A percentile compares a stretch with the other conserved stretches of the same genome.
These are phyloP conservation scores for Suillia variegata DNA, from an alignment of 2,888 invertebrate genomes.

Conservation along the genomic window DNA sequence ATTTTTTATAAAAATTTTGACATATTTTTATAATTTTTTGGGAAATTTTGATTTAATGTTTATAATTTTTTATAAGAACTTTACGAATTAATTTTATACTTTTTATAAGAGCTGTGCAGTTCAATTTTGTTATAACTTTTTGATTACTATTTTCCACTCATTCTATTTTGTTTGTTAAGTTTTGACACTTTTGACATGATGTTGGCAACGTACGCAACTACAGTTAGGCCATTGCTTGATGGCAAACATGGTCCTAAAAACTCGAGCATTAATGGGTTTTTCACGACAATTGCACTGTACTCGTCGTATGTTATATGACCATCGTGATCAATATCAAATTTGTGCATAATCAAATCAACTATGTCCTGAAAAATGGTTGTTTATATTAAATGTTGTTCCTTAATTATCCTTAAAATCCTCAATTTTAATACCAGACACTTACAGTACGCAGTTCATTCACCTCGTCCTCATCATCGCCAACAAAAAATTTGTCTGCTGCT, in stretches of 20 bases:
- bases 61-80: too few relatives aligned
- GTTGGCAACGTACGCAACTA: conserved; percentile 51
- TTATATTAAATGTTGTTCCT: not conserved
- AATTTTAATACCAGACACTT: too few relatives aligned
- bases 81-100: too few relatives aligned
- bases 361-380: conserved; percentile 65
- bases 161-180: too few relatives aligned
- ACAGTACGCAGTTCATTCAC: conserved; percentile 67
- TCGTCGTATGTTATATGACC: conserved; percentile 69
- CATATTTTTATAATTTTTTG: too few relatives aligned
- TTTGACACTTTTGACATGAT: conserved; percentile 28
- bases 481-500: conserved; percentile 60
- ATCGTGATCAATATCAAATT: conserved; percentile 77
- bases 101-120: too few relatives aligned
- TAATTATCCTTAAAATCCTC: conserved; percentile 50
- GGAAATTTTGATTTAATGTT: too few relatives aligned
- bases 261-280: conserved; percentile 72
- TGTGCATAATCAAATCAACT: conserved; percentile 73
- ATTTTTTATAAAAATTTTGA: too few relatives aligned
- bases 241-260: conserved; percentile 78
- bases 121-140: too few relatives aligned
- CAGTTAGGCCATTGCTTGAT: conserved; percentile 55
- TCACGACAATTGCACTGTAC: conserved; percentile 66
- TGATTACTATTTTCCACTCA: too few relatives aligned
- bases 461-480: conserved; percentile 70